Conservation (phyloP, 1,140 invertebrate species). For the Homarus americanus region DNA sequence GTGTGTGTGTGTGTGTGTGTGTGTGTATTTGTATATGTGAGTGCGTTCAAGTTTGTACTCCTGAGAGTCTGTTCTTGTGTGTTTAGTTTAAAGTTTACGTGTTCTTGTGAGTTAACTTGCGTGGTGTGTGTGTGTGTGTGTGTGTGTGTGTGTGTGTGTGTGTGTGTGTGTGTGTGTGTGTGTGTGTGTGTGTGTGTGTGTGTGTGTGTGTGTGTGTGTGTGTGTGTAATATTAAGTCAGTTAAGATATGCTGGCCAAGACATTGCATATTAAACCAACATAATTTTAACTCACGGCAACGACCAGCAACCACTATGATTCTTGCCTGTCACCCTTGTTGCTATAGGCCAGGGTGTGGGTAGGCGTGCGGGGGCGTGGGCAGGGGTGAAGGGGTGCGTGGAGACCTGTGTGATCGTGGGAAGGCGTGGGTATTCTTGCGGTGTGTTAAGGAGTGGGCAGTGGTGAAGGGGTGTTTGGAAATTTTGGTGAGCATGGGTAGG, state of each 20-base stretch:
- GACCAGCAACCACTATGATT: no score
- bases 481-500: no score
- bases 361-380: neutral
- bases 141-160: neutral
- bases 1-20: neutral
- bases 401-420: no score
- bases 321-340: neutral
- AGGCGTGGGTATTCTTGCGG: no score
- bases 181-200: conserved; percentile 38
- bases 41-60: conserved; percentile 16
- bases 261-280: no score
- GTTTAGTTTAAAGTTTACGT: neutral
- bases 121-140: neutral
- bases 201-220: conserved; percentile 41
- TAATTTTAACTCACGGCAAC: no score
- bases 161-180: neutral
- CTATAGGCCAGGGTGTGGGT: neutral
- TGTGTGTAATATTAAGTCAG: neutral
- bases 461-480: no score
- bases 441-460: no score
- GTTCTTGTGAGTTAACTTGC: no score
- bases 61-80: conserved; percentile 10
- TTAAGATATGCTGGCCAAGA: no score
- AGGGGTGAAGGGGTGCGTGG: neutral
- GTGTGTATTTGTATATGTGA: neutral